Percentiles rank a stretch among this genome's conserved stretches.
Conservation (phyloP, 2,888 invertebrate genomes). For the Leptogaster cylindrica region DNA sequence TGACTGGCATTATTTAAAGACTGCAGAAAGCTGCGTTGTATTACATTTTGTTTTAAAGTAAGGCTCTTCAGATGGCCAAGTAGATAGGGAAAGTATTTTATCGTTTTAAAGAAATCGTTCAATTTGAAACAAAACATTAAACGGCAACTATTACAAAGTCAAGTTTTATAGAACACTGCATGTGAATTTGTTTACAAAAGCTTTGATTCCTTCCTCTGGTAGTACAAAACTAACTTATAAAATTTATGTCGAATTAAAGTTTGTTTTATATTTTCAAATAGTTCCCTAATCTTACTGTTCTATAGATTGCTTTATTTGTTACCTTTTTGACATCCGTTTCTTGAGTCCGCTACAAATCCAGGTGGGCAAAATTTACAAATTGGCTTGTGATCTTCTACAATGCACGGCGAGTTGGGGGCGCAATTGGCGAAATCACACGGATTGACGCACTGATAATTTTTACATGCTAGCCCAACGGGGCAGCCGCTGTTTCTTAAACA, state of each 20-base stretch:
- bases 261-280: slow-evolving; percentile 56
- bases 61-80: slow-evolving; percentile 11
- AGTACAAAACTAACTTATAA: slow-evolving; percentile 24
- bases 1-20: slow-evolving; percentile 23
- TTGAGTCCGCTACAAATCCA: slow-evolving; percentile 90
- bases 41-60: slow-evolving; percentile 4
- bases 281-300: slow-evolving; percentile 22
- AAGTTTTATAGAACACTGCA: slow-evolving; percentile 29
- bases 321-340: slow-evolving; percentile 96
- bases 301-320: slow-evolving; percentile 62
- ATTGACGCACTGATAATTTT: slow-evolving; percentile 88
- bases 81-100: slow-evolving; percentile 13
- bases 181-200: slow-evolving; percentile 32
- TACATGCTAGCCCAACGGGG: slow-evolving; percentile 82
- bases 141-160: not conserved
- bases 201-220: slow-evolving; percentile 25
- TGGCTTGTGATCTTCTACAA: slow-evolving; percentile 92
- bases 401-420: slow-evolving; percentile 85
- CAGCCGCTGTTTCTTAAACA: slow-evolving; percentile 90
- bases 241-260: slow-evolving; percentile 57
- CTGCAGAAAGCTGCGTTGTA: not conserved
- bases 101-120: slow-evolving; percentile 18
- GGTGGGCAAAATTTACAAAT: slow-evolving; percentile 95
- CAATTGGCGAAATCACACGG: slow-evolving; percentile 87
- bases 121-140: slow-evolving; percentile 6